Conservation (phyloP, 2,797 vertebrate genomes). For the Rhabdophis nuchalis region DNA sequence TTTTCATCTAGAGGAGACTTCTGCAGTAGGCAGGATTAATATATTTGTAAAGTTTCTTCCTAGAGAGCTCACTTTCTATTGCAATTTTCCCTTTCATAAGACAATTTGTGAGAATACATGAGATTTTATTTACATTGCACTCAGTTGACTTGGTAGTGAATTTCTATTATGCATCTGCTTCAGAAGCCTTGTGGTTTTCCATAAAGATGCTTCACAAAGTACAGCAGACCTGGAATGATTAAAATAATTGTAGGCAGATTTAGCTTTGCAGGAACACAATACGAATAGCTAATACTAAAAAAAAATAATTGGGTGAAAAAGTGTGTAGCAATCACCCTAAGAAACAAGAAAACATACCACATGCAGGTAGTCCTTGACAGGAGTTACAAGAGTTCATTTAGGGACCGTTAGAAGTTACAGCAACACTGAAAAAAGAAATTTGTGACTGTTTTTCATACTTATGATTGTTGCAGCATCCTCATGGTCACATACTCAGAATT, state of each 20-base stretch:
- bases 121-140: slow-evolving; percentile 64
- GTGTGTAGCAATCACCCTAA: slow-evolving; percentile 64
- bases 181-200: slow-evolving; percentile 72
- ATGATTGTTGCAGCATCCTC: not conserved
- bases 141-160: slow-evolving; percentile 73
- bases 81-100: slow-evolving; percentile 67
- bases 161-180: slow-evolving; percentile 75
- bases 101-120: slow-evolving; percentile 71
- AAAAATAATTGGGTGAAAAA: slow-evolving; percentile 69
- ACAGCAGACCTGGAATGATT: slow-evolving; percentile 77
- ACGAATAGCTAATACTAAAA: slow-evolving; percentile 69
- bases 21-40: slow-evolving; percentile 54
- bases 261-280: slow-evolving; percentile 76
- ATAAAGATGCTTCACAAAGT: slow-evolving; percentile 77
- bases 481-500: not conserved
- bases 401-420: not conserved
- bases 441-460: not conserved
- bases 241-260: slow-evolving; percentile 75
- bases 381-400: not conserved
- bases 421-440: not conserved
- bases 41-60: slow-evolving; percentile 51
- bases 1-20: slow-evolving; percentile 54
- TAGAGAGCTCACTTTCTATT: slow-evolving; percentile 58
- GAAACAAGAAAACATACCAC: slow-evolving; percentile 61
- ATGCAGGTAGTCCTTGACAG: not conserved